Percentiles rank a stretch among this genome's conserved stretches.
Evolutionary conservation across 1,140 invertebrate genomes (phyloP).

Genomic region (Octopus bimaculoides): DNA sequence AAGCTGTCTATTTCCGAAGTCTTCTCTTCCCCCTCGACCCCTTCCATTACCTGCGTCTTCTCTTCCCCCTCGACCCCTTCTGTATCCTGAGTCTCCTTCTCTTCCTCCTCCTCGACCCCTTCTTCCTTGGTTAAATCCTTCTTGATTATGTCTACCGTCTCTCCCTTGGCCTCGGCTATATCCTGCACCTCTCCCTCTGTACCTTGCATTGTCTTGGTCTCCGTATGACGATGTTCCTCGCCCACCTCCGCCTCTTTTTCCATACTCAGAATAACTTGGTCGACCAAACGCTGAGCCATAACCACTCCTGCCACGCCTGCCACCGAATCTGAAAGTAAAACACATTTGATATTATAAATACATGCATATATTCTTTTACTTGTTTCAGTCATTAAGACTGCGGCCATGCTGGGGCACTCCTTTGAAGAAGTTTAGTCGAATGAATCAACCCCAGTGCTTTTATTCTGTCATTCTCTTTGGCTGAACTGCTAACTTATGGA

Average conservation of each 20-base stretch:
- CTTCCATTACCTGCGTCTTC: constrained; percentile 10
- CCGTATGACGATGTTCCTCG: constrained; percentile 14
- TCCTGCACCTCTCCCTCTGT: constrained; percentile 15
- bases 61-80: constrained; percentile 10
- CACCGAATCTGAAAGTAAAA: too few relatives aligned
- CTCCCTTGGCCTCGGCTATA: neutral
- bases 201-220: neutral
- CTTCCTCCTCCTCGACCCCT: neutral
- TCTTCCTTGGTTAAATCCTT: constrained; percentile 1
- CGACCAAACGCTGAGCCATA: too few relatives aligned
- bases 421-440: too few relatives aligned
- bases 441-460: too few relatives aligned
- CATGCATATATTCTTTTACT: too few relatives aligned
- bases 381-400: too few relatives aligned
- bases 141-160: constrained; percentile 18
- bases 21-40: neutral
- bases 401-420: too few relatives aligned
- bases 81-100: neutral
- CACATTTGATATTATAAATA: too few relatives aligned
- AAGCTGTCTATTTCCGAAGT: neutral
- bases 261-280: too few relatives aligned
- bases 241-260: neutral
- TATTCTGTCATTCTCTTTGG: too few relatives aligned
- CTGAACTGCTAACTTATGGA: too few relatives aligned
- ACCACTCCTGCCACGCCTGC: too few relatives aligned